Evolutionary conservation across 2,797 vertebrate genomes (phyloP), one percentile per base, ranked within the genome.

Genomic region (Tenualosa thibaudeaui): DNA sequence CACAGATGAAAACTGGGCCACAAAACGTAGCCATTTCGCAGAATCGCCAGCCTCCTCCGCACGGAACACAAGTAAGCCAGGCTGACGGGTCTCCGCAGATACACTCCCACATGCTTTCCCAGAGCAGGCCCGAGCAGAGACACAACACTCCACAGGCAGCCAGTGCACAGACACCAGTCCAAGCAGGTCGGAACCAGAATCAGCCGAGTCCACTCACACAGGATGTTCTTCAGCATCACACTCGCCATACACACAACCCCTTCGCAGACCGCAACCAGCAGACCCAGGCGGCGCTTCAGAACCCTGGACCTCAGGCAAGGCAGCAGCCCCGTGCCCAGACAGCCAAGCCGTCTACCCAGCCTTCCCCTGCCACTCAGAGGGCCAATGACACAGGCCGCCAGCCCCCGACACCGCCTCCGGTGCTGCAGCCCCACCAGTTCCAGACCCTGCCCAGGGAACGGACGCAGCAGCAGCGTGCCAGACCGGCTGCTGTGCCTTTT

Each of bases 391-490:
- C 31, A 2, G 68, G 60, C 54, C 85, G 81, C 7, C 87, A 1
- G 1, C 88, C 92, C 2, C 95, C 95, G 0, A 65, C 78, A 0
- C 94, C 89, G n/a, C 95, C 95, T 82, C 93, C 93, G 0, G 92
- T 91, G 15, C 92, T 96, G 31, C 89, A 89, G 2, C 86, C 94
- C 0, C 26, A 81, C 1, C 88, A 93, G 84, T 96, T 96, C 84
- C 91, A 93, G 84, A 82, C 86, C 0, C 88, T 96, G 40, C 95
- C 95, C 0, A 91, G 84, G 81, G 88, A 93, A 10, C 90, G 31
- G 6, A 2, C 22, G n/a, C 86, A 86, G n/a, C n/a, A 91, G 53
- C 3, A 85, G 87, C 82, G 88, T 87, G 24, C 88, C 85, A 78
- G 71, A 46, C 5, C 17, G 17, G 40, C 5, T 1, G 37, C 40